phyloP scores from a whole-genome alignment of 2,888 invertebrate genomes.

The Uloborus plumipes region DNA sequence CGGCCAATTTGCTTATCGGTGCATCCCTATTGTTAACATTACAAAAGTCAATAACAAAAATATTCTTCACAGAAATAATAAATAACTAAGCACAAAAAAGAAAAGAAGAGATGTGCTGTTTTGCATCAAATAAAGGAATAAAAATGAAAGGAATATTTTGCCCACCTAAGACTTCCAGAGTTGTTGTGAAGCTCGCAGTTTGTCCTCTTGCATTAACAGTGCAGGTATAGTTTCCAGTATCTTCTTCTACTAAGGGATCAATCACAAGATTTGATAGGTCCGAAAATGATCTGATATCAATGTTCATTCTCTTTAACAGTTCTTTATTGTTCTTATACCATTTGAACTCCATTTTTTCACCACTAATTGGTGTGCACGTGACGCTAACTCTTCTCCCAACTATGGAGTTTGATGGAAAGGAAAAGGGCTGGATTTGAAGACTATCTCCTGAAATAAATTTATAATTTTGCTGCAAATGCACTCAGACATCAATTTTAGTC shows the following conservation, averaged over 20 bases:
- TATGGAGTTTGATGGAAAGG: conserved; percentile 21
- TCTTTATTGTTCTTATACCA: conserved; percentile 30
- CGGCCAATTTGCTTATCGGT: too few species aligned
- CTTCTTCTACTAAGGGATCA: conserved; percentile 31
- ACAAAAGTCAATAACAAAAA: too few species aligned
- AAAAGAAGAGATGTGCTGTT: too few species aligned
- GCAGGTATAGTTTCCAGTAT: conserved; percentile 62
- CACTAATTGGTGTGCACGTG: conserved; percentile 18
- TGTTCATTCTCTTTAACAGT: conserved; percentile 10
- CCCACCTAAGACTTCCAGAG: conserved; percentile 43
- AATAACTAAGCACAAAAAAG: too few species aligned
- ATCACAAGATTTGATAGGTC: conserved; percentile 37
- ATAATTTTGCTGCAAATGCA: too few species aligned
- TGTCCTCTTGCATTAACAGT: conserved; percentile 42
- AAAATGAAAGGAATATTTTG: not conserved
- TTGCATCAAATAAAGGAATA: too few species aligned
- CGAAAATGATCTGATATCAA: conserved; percentile 28
- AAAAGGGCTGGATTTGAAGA: conserved; percentile 30
- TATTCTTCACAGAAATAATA: too few species aligned
- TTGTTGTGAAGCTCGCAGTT: conserved; percentile 24
- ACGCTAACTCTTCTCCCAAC: conserved; percentile 30
- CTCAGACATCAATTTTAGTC: too few species aligned
- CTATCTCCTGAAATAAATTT: not conserved
- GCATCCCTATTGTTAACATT: too few species aligned
- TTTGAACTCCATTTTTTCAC: conserved; percentile 40